Conservation (phyloP, 2,113 vertebrate genomes). For the Steatornis caripensis region DNA sequence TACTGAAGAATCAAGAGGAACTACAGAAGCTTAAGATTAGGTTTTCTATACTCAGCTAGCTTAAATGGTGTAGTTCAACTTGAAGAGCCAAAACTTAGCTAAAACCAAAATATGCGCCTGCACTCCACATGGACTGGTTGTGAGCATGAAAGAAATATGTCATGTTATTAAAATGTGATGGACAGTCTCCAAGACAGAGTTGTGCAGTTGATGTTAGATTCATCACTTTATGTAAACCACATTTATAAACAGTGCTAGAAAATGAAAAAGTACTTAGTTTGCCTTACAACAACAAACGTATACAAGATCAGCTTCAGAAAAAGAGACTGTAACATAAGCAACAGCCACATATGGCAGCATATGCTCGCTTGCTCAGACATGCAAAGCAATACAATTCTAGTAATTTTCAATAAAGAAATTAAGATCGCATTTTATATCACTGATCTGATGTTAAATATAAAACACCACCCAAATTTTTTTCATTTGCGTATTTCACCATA, state of each 20-base stretch:
- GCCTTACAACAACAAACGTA: neutral
- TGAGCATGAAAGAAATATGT: conserved; percentile 65
- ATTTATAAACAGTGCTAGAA: conserved; percentile 49
- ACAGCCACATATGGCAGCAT: neutral
- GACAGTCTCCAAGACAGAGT: conserved; percentile 61
- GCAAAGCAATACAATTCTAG: neutral
- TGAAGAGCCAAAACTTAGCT: conserved; percentile 52
- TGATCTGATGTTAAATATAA: neutral
- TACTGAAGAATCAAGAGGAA: conserved; percentile 14
- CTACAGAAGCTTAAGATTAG: neutral
- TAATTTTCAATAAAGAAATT: neutral
- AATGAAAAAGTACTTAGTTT: conserved; percentile 4
- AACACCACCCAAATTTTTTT: neutral
- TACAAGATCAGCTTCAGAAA: neutral
- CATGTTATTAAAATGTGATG: conserved; percentile 72
- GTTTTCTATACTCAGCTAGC: conserved; percentile 39
- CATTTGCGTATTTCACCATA: neutral
- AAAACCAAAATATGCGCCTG: conserved; percentile 64
- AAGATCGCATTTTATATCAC: neutral
- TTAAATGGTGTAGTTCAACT: conserved; percentile 28
- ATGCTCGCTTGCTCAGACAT: neutral
- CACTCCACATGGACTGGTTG: conserved; percentile 41
- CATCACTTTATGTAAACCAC: conserved; percentile 63
- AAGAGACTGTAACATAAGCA: neutral
- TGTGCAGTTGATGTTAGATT: conserved; percentile 53